phyloP scores from a whole-genome alignment of 2,888 invertebrate species.

The Sesia apiformis region DNA sequence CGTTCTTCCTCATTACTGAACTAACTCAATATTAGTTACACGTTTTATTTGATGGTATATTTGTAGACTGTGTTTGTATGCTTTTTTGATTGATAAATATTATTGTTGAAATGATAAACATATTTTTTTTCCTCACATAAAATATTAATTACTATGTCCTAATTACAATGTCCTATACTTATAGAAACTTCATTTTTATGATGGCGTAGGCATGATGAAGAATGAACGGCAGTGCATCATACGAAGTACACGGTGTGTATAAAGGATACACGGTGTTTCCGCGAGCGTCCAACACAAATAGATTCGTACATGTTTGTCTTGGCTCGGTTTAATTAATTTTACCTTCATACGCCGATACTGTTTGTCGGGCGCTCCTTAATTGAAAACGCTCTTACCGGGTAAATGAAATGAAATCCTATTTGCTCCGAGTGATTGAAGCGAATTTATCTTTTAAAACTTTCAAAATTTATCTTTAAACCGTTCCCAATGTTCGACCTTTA shows the following conservation, averaged over 20 bases:
- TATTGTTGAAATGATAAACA: no score
- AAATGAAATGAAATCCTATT: slow-evolving; percentile 72
- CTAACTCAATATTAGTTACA: no score
- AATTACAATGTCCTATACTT: no score
- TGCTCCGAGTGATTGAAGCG: slow-evolving; percentile 68
- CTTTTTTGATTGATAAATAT: no score
- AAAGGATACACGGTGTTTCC: slow-evolving; percentile 23
- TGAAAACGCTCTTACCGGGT: slow-evolving; percentile 69
- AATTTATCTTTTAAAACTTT: slow-evolving; percentile 71
- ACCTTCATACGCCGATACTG: slow-evolving; percentile 74
- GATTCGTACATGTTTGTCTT: slow-evolving; percentile 70
- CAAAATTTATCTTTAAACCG: slow-evolving; percentile 59
- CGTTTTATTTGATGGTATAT: no score
- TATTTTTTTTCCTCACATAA: no score
- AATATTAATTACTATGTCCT: no score
- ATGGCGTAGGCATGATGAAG: no score
- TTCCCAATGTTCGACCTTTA: slow-evolving; percentile 35
- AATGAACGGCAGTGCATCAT: not conserved
- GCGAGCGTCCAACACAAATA: slow-evolving; percentile 61
- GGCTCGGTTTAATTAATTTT: slow-evolving; percentile 71
- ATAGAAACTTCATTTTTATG: no score
- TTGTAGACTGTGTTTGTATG: no score
- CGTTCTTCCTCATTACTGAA: not conserved
- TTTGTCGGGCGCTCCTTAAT: slow-evolving; percentile 69
- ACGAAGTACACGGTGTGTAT: not conserved